Evolutionary conservation across 1,140 invertebrate genomes (phyloP), one percentile per base, ranked within the genome.

Genomic region (Nasonia vitripennis): DNA sequence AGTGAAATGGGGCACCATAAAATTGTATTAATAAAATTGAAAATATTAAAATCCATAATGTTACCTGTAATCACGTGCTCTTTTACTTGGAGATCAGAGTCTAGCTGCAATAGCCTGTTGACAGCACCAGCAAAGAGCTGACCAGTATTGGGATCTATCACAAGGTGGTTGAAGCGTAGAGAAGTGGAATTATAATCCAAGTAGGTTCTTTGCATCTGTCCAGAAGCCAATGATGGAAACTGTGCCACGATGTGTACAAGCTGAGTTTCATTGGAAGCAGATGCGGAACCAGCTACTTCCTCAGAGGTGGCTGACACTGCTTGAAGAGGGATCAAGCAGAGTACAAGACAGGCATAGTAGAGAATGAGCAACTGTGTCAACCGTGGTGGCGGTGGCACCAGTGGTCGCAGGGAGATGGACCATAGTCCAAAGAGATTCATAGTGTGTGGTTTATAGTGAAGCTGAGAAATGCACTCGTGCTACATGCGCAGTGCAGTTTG

Each of bases 31-130:
- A 45, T 78, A 12, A 23, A 48, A 2, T 37, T 27, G 20, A 75
- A 45, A 48, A 75, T 45, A 37, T 34, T 27, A 37, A 74, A 37
- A 74, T 34, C 17, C 10, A 84, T 31, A 45, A 78, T 75, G 62
- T 83, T 74, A 93, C 95, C 95, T 83, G 95, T 95, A 14, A 89
- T 95, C 93, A 95, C 96, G 74, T 92, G 93, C 88, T 96, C 95
- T 87, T 97, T 95, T 27, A 97, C 92, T 82, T 94, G 94, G 45
- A 98, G 94, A 90, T 96, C 95, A 11, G 95, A 93, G 90, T 96
- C 96, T 75, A 98, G 94, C 91, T 98, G 97, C 86, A 98, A 94
- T 17, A 99, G 94, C 89, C 96, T 95, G 91, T 99, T 98, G 78
- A 97, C 95, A 20, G 97, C 97, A 20, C 97, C 97, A 62, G 97